phyloP scores from a whole-genome alignment of 2,797 vertebrate genomes.

The Parambassis ranga region DNA sequence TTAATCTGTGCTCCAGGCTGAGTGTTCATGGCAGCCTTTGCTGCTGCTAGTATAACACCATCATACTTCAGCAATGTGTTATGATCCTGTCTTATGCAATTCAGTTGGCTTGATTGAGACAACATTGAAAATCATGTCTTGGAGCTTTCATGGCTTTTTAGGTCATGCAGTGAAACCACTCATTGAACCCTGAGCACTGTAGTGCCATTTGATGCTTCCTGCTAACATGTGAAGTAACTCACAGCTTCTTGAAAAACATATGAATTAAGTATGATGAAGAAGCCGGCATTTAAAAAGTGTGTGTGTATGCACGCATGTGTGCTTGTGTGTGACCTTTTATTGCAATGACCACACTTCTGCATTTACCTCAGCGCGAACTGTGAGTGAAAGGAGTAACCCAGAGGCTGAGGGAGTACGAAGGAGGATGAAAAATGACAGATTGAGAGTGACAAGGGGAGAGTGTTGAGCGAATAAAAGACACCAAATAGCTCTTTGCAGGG shows the following conservation, averaged over 20 bases:
- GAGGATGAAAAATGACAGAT: slow-evolving; percentile 50
- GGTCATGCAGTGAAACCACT: slow-evolving; percentile 47
- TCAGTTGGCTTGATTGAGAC: slow-evolving; percentile 32
- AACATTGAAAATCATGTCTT: slow-evolving; percentile 50
- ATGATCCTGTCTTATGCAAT: slow-evolving; percentile 13
- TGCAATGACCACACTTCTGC: slow-evolving; percentile 28
- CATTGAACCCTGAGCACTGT: slow-evolving; percentile 20
- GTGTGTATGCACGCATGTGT: not conserved
- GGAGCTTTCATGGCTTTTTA: slow-evolving; percentile 53
- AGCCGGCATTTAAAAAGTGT: not conserved
- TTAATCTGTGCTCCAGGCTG: not conserved
- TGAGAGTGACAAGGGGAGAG: slow-evolving; percentile 53
- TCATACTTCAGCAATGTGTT: not conserved
- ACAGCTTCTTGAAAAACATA: slow-evolving; percentile 45
- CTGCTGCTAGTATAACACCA: not conserved
- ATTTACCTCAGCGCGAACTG: slow-evolving; percentile 41
- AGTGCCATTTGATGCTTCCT: slow-evolving; percentile 19
- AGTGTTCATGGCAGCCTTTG: not conserved
- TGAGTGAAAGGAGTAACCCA: slow-evolving; percentile 28
- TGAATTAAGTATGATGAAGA: slow-evolving; percentile 71
- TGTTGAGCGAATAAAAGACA: slow-evolving; percentile 63
- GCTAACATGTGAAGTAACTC: slow-evolving; percentile 57
- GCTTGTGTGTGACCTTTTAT: slow-evolving; percentile 47
- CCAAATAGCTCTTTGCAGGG: slow-evolving; percentile 77
- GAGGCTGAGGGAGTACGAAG: slow-evolving; percentile 9